Percentiles rank a stretch among this genome's conserved stretches.
phyloP scores from a whole-genome alignment of 2,797 vertebrate genomes.

The Microtus obscurus region DNA sequence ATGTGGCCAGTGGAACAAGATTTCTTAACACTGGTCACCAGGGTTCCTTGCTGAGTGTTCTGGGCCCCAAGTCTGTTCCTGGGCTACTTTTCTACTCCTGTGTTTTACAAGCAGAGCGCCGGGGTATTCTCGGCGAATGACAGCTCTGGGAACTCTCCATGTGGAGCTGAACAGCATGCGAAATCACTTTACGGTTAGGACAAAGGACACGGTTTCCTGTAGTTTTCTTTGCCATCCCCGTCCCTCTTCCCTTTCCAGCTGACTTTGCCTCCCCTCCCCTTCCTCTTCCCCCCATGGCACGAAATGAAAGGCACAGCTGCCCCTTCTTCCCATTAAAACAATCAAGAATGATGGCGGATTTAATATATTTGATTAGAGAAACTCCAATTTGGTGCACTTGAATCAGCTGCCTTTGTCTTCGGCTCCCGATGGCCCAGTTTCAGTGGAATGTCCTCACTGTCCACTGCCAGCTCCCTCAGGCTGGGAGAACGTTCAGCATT shows the following conservation, averaged over 20 bases:
- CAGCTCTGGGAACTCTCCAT: slow-evolving; percentile 45
- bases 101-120: neutral
- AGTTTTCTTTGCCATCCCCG: slow-evolving; percentile 42
- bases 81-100: neutral
- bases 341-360: slow-evolving; percentile 74
- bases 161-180: slow-evolving; percentile 59
- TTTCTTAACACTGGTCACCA: neutral
- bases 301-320: slow-evolving; percentile 75
- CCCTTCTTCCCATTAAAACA: slow-evolving; percentile 78
- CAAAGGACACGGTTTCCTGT: slow-evolving; percentile 75
- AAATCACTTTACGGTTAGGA: slow-evolving; percentile 72
- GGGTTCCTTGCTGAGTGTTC: neutral
- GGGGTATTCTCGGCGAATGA: neutral
- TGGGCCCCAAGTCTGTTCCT: neutral
- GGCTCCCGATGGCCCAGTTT: slow-evolving; percentile 58
- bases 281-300: neutral
- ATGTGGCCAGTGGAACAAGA: neutral
- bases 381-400: slow-evolving; percentile 66
- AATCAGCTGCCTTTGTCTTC: slow-evolving; percentile 64
- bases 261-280: neutral
- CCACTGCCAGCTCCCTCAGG: slow-evolving; percentile 70
- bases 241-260: neutral
- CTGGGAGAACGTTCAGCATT: slow-evolving; percentile 47
- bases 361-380: slow-evolving; percentile 79
- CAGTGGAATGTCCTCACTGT: slow-evolving; percentile 71